A percentile compares a stretch with the other conserved stretches of the same genome.
Evolutionary conservation across 2,888 invertebrate genomes (phyloP).

Genomic region (Lepeophtheirus nordmannii): DNA sequence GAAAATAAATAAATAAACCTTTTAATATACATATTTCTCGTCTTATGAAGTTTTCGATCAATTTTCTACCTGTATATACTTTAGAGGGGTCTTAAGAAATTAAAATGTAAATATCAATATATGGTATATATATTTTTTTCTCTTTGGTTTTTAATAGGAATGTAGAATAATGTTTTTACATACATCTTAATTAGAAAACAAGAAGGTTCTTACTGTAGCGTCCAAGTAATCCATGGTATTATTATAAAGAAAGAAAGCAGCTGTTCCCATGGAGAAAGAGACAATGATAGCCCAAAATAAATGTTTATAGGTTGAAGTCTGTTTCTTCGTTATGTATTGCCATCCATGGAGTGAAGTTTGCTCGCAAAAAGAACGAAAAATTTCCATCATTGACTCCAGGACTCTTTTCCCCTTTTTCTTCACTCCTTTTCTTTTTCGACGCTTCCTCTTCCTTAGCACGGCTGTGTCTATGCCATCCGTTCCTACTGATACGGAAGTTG

Average conservation of each 20-base stretch:
- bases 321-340: constrained; percentile 24
- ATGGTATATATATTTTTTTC: no score
- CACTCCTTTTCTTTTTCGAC: background rate
- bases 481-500: background rate
- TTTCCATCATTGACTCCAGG: constrained; percentile 10
- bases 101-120: no score
- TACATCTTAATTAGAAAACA: no score
- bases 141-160: no score
- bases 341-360: constrained; percentile 24
- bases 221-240: constrained; percentile 24
- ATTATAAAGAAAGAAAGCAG: constrained; percentile 24
- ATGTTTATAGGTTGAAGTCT: constrained; percentile 18
- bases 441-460: background rate
- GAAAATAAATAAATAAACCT: no score
- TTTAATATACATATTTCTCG: no score
- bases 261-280: constrained; percentile 21
- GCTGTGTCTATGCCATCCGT: background rate
- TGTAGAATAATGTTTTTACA: no score
- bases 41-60: no score
- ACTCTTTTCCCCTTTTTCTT: background rate
- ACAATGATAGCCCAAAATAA: constrained; percentile 24
- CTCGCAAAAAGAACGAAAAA: constrained; percentile 22
- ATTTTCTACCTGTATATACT: no score
- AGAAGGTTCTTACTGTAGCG: constrained; percentile 23
- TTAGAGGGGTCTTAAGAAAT: no score